Evolutionary conservation across 1,140 invertebrate species (phyloP).

Genomic region (Periplaneta americana): DNA sequence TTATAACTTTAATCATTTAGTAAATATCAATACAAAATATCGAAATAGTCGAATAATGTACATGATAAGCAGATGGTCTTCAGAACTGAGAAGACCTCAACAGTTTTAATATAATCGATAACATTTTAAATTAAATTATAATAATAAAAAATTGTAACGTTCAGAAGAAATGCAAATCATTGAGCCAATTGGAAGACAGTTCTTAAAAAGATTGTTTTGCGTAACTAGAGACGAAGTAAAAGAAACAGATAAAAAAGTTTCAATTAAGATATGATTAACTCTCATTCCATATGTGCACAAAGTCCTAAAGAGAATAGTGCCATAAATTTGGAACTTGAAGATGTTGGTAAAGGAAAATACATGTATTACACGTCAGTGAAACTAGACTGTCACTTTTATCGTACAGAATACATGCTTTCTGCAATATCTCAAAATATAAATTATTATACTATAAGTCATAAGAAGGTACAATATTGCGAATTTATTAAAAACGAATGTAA

Average conservation of each 20-base stretch:
- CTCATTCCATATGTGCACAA: not conserved
- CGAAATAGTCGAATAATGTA: too few species aligned
- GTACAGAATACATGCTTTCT: too few species aligned
- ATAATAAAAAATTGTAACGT: too few species aligned
- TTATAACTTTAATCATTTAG: too few species aligned
- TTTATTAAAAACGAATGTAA: too few species aligned
- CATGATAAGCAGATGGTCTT: not conserved
- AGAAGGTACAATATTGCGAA: too few species aligned
- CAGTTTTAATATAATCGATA: not conserved
- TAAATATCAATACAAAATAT: too few species aligned
- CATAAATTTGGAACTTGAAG: not conserved
- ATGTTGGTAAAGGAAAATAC: not conserved
- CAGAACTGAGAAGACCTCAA: not conserved
- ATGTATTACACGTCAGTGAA: not conserved
- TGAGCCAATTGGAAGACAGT: not conserved
- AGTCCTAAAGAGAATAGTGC: not conserved
- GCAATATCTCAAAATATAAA: too few species aligned
- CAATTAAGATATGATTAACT: not conserved
- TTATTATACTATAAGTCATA: too few species aligned
- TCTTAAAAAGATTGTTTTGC: not conserved
- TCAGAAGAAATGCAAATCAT: too few species aligned
- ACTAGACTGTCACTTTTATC: not conserved
- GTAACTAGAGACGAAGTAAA: too few species aligned
- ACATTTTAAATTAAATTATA: too few species aligned
- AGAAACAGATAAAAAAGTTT: not conserved